Evolutionary conservation across 2,113 vertebrate genomes (phyloP).

Genomic region (Pimephales promelas): DNA sequence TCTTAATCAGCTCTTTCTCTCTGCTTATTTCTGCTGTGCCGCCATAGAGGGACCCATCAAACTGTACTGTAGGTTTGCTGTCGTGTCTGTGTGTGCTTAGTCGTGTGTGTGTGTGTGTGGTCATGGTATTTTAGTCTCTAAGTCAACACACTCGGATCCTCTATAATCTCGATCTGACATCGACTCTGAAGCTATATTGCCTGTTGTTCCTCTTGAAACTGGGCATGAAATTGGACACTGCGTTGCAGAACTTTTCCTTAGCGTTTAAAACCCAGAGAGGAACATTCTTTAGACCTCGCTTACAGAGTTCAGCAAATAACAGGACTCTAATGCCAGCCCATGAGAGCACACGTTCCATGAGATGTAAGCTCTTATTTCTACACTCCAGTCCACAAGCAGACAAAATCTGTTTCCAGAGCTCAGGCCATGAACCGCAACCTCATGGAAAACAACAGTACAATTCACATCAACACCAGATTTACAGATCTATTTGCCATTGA

Average conservation of each 20-base stretch:
- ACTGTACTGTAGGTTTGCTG: conserved; percentile 72
- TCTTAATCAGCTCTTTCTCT: conserved; percentile 47
- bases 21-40: conserved; percentile 41
- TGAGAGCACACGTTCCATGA: conserved; percentile 49
- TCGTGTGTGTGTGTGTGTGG: conserved; percentile 17
- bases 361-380: conserved; percentile 12
- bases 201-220: conserved; percentile 34
- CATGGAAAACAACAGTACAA: conserved; percentile 34
- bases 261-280: conserved; percentile 29
- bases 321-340: conserved; percentile 38
- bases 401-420: conserved; percentile 34
- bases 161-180: conserved; percentile 18
- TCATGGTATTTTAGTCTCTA: conserved; percentile 67
- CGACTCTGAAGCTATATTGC: neutral
- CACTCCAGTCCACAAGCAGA: conserved; percentile 7
- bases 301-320: conserved; percentile 41
- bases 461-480: conserved; percentile 10
- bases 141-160: conserved; percentile 21
- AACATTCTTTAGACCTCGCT: conserved; percentile 36
- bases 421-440: conserved; percentile 12
- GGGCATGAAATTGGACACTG: conserved; percentile 35
- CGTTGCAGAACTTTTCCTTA: conserved; percentile 32
- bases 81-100: conserved; percentile 29
- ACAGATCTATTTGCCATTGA: conserved; percentile 14
- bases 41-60: conserved; percentile 88